These are phyloP conservation scores for Ophonus ardosiacus DNA, from an alignment of 2,888 invertebrate genomes.

Conservation along the genomic window DNA sequence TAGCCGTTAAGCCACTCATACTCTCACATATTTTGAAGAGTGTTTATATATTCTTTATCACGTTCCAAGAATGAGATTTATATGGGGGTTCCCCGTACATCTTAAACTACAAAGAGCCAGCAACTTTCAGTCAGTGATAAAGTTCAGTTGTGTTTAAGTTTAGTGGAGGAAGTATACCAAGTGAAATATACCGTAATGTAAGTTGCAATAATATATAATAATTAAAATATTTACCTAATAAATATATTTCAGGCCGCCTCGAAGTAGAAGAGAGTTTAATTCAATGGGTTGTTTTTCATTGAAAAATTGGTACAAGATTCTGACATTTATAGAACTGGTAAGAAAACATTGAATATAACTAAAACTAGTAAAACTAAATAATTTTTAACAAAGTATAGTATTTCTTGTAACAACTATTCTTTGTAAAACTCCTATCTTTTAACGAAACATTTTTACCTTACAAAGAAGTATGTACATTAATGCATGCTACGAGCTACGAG, in stretches of 20 bases:
- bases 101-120: conserved; percentile 4
- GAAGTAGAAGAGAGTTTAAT: background rate
- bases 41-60: background rate
- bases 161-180: background rate
- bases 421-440: too few relatives aligned
- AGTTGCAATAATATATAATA: background rate
- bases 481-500: too few relatives aligned
- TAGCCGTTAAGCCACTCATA: background rate
- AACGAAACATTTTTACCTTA: too few relatives aligned
- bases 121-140: background rate
- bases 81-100: background rate
- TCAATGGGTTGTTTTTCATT: conserved; percentile 7
- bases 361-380: background rate
- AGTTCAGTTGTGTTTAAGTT: background rate
- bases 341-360: too few relatives aligned
- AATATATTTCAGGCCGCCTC: background rate
- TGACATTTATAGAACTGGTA: conserved; percentile 5
- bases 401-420: too few relatives aligned
- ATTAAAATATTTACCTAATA: background rate
- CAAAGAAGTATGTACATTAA: too few relatives aligned
- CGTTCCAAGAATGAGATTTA: background rate
- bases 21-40: background rate
- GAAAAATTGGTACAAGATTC: background rate
- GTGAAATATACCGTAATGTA: background rate
- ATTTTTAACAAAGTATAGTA: background rate